Conservation (phyloP, 64 coral and sea anemone genomes). For the Actinia equina region DNA sequence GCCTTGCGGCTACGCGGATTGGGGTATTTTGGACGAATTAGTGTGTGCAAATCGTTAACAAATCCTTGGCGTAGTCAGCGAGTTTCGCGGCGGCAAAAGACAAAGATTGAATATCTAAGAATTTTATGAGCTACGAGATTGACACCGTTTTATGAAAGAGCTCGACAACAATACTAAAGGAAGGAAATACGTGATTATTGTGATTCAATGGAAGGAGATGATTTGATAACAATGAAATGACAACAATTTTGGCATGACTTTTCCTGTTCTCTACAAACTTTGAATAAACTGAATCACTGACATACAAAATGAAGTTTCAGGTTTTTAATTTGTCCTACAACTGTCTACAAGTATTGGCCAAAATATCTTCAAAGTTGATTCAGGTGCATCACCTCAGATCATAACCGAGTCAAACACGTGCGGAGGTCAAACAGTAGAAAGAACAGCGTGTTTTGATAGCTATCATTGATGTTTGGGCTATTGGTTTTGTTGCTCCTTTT, state of each 20-base stretch:
- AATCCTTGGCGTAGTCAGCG: conserved; percentile 9
- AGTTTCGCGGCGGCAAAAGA: neutral
- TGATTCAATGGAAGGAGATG: neutral
- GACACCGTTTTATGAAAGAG: neutral
- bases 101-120: neutral
- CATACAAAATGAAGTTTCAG: neutral
- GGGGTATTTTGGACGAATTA: neutral
- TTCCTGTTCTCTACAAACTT: neutral
- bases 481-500: neutral
- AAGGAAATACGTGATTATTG: neutral
- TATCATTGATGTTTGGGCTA: neutral
- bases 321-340: neutral
- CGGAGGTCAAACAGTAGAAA: neutral
- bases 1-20: neutral
- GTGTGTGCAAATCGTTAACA: neutral
- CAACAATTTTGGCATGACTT: neutral
- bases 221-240: neutral
- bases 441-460: neutral
- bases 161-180: neutral
- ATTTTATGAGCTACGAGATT: neutral
- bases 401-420: neutral
- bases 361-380: neutral
- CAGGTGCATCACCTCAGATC: neutral
- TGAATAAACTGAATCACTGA: neutral
- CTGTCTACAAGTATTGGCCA: neutral